Base-by-base conservation (phyloP, 2,888 invertebrate genomes). In the Stratiomys singularior region DNA sequence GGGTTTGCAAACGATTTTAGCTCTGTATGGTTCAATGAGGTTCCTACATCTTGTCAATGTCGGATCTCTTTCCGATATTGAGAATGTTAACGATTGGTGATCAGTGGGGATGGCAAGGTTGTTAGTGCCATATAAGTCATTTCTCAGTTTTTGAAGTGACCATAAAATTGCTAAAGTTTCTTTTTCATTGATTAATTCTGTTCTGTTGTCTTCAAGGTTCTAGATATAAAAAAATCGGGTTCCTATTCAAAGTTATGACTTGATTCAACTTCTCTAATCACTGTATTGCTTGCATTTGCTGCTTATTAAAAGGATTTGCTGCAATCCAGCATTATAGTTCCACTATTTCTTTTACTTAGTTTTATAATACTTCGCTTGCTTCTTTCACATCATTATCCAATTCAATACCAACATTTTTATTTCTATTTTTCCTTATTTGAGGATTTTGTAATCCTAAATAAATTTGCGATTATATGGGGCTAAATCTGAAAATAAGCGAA, bases 101-200 rank as follows among this genome's bases (percentile, higher is more conserved):
- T 80, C 79, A 1, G 81, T 81, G 21, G 64, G 79, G 13, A 82
- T 82, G 71, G 81, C 80, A 0, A 82, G 21, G 47, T 80, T 63
- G 11, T 28, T 81, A 28, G 80, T 81, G 1, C 85, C 85, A 28
- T 85, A 86, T 5, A 87, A 27, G 28, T 85, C 85, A 4, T 85
- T 85, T 66, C 85, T 78, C 13, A 86, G 84, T 46, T 83, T 83
- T 79, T 85, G 85, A 4, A 82, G 79, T 0, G 84, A 83, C 84
- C 83, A 85, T 0, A 85, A 82, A 13, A 86, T 84, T 0, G 83
- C 83, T 84, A 77, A 2, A 86, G 78, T 81, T 86, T 85, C 67
- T 85, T 85, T 79, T 85, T 84, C 1, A 82, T 82, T 0, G 82
- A 81, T 72, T 84, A 84, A 30, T 81, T 83, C 28, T 47, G 71